These are phyloP conservation scores for Carollia perspicillata DNA, from an alignment of 2,113 vertebrate genomes.

Conservation along the genomic window DNA sequence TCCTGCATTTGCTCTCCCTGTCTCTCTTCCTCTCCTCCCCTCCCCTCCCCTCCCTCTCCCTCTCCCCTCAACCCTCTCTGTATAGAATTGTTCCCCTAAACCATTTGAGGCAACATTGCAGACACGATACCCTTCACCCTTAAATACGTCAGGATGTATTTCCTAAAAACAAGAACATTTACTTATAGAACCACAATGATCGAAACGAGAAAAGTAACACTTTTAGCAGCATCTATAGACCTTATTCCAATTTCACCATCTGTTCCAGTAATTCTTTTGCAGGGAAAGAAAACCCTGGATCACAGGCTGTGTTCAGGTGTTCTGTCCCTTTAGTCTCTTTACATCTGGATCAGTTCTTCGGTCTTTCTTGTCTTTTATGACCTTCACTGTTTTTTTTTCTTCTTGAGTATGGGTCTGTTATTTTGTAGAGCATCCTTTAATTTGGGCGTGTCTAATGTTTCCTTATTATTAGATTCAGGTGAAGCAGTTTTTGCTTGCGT, in stretches of 20 bases:
- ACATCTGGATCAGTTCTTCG: not conserved
- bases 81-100: not conserved
- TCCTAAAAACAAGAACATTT: not conserved
- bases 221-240: rapidly evolving
- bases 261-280: not conserved
- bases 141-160: not conserved
- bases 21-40: not conserved
- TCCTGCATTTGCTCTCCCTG: not conserved
- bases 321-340: not conserved
- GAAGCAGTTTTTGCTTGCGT: not conserved
- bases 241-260: not conserved
- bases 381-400: not conserved
- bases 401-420: not conserved
- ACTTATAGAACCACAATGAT: not conserved
- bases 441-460: not conserved
- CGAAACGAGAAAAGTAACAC: not conserved
- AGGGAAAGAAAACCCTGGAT: not conserved
- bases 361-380: not conserved
- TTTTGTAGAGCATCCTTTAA: not conserved
- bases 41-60: too few species aligned
- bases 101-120: not conserved
- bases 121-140: not conserved
- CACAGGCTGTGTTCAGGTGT: not conserved
- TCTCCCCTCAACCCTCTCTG: not conserved
- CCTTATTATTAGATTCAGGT: not conserved